Evolutionary conservation across 2,888 invertebrate genomes (phyloP).

Genomic region (Tetanocera ferruginea): DNA sequence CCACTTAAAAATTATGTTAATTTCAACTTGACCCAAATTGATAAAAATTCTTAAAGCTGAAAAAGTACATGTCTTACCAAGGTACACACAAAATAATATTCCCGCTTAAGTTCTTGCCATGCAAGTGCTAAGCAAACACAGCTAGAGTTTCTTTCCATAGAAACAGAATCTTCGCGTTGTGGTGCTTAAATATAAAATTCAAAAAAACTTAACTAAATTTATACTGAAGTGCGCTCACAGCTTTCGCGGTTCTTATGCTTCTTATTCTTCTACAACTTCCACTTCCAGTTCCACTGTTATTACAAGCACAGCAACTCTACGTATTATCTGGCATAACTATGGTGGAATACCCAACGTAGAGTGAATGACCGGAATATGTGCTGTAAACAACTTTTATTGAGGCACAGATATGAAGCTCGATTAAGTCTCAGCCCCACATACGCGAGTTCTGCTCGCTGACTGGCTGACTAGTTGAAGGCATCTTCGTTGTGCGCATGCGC

Average conservation of each 20-base stretch:
- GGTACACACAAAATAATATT: neutral
- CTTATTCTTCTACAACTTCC: neutral
- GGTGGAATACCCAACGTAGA: neutral
- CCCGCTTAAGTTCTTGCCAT: neutral
- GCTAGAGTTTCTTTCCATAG: neutral
- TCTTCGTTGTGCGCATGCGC: conserved; percentile 1
- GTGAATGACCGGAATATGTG: conserved; percentile 33
- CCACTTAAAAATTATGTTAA: neutral
- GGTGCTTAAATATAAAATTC: neutral
- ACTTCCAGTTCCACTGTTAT: neutral
- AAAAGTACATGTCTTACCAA: neutral
- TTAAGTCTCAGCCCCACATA: conserved; percentile 3
- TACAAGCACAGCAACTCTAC: neutral
- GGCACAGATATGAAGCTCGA: conserved; percentile 10
- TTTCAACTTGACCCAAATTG: conserved; percentile 29
- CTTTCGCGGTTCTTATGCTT: conserved; percentile 11
- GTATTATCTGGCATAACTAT: neutral
- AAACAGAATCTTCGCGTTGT: neutral
- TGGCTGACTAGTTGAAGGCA: neutral
- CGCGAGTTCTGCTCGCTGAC: neutral
- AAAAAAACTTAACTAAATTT: neutral
- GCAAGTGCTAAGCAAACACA: conserved; percentile 13
- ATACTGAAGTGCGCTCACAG: conserved; percentile 18
- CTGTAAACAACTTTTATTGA: conserved; percentile 34
- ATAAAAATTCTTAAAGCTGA: conserved; percentile 10